Base-by-base conservation (phyloP, 1,140 invertebrate species). In the Pararge aegeria region DNA sequence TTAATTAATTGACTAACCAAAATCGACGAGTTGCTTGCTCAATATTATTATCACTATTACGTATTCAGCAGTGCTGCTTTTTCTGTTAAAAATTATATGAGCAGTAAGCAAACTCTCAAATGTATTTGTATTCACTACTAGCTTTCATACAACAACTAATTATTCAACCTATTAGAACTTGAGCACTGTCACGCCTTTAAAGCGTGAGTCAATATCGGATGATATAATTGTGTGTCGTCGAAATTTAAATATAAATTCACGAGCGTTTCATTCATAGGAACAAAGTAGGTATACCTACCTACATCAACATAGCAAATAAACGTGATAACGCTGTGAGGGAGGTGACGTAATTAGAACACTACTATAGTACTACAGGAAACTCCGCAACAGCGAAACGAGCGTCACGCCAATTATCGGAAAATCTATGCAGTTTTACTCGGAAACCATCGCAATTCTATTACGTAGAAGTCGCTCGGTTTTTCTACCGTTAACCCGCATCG, bases 401-500 rank as follows among this genome's bases (percentile, higher is more conserved):
- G 42, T 46, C 42, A 46, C 42, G 42, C 18, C 16, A 46, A 46
- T 53, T 21, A 44, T 46, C 40, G 49, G 12, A 20, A 46, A 46
- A 46, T 52, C 30, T 51, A 44, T 37, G 40, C 44, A 53, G 30
- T 37, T 24, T 37, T 59, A 59, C 49, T 40, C 15, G 27, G 50
- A 46, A 59, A 59, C 34, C 29, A 53, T 34, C 42, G 46, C 40
- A 34, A 29, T 37, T 53, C 27, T 15, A 40, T 59, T 27, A 20
- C 49, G 57, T 59, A 29, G 51, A 40, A 53, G 34, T 34, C 24
- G 38, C 37, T 20, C 42, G 42, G 18, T 12, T 46, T 46, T 18
- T 46, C 42, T 46, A 46, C 19, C 18, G 30, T 34, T 34, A 12
- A 3, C 30, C 27, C 10, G 7, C 10, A 34, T 34, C 10, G 30